Evolutionary conservation across 2,113 vertebrate genomes (phyloP).

Genomic region (Cyanoramphus novaezelandiae): DNA sequence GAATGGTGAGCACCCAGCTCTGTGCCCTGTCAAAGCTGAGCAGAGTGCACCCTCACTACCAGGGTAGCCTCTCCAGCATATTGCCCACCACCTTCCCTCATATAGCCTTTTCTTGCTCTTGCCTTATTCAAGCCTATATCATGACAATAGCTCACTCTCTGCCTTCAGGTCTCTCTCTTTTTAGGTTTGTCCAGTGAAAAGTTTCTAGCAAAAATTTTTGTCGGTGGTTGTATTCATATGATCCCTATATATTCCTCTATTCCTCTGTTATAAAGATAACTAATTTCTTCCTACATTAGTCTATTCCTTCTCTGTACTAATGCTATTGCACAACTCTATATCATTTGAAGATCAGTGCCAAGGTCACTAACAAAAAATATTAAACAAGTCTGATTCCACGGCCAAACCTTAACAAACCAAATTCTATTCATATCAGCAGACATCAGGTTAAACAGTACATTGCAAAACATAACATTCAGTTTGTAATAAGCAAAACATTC

Average conservation of each 20-base stretch:
- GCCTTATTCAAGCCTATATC: background rate
- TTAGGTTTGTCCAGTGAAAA: background rate
- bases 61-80: background rate
- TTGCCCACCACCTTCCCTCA: background rate
- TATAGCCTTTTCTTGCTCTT: background rate
- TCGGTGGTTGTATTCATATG: background rate
- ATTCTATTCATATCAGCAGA: background rate
- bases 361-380: background rate
- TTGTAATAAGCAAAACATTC: background rate
- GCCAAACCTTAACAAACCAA: background rate
- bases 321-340: background rate
- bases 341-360: background rate
- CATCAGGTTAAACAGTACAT: background rate
- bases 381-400: background rate
- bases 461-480: background rate
- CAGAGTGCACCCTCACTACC: background rate
- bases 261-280: background rate
- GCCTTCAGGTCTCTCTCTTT: background rate
- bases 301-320: background rate
- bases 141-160: background rate
- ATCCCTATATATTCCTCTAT: background rate
- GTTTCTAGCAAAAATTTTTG: background rate
- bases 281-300: background rate
- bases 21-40: background rate
- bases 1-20: background rate